phyloP scores from a whole-genome alignment of 2,113 vertebrate species.

The Fulica atra region DNA sequence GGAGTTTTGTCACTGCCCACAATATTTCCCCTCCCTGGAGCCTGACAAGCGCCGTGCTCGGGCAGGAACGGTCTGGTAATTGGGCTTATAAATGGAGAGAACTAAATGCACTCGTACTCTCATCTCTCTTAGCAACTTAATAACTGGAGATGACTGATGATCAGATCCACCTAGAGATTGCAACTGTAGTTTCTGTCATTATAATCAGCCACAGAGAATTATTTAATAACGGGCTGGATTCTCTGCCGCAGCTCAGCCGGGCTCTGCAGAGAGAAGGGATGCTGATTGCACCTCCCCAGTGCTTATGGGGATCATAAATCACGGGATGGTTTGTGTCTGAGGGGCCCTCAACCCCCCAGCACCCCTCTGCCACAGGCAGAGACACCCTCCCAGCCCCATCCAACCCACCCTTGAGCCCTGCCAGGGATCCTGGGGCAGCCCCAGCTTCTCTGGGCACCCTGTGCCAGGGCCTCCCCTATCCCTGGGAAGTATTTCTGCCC shows the following conservation, averaged over 20 bases:
- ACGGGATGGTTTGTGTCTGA: too few relatives aligned
- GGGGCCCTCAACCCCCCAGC: too few relatives aligned
- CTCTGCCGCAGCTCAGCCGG: rapidly evolving
- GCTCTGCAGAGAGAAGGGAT: neutral
- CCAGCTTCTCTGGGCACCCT: too few relatives aligned
- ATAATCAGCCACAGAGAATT: neutral
- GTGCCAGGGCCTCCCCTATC: too few relatives aligned
- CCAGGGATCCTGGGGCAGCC: too few relatives aligned
- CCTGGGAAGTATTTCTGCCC: too few relatives aligned
- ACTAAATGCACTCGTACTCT: neutral
- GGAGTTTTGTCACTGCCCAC: neutral
- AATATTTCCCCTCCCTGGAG: slow-evolving; percentile 9
- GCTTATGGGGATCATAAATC: rapidly evolving
- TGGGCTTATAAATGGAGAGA: slow-evolving; percentile 34
- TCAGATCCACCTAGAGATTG: neutral
- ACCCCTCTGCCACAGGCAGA: too few relatives aligned
- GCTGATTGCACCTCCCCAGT: rapidly evolving
- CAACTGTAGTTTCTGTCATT: neutral
- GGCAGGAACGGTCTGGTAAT: slow-evolving; percentile 10
- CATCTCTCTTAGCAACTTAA: slow-evolving; percentile 17
- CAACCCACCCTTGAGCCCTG: too few relatives aligned
- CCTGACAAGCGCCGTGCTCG: neutral
- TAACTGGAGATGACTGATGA: slow-evolving; percentile 4
- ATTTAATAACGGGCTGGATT: neutral
- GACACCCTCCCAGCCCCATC: too few relatives aligned